Evolutionary conservation across 2,113 vertebrate species (phyloP), one percentile per base, ranked within the genome.

Genomic region (Mohoua ochrocephala): DNA sequence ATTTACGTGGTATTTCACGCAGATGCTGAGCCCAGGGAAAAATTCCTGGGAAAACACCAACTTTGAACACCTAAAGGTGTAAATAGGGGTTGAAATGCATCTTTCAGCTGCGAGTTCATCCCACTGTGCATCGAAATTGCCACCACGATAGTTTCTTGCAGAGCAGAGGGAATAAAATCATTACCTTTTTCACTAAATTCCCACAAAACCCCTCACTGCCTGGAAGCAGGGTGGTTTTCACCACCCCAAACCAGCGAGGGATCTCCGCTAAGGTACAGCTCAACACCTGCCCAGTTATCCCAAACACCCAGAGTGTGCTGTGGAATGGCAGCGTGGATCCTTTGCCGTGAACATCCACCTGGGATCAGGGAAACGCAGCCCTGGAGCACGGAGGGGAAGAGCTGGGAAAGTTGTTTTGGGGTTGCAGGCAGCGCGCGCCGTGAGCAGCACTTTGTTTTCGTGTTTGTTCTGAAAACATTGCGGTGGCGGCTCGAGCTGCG

Each of bases 191-290:
- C 56, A 35, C 53, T 4, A 9, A 78, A 47, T 54, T 76, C 57
- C 61, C 37, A n/a, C 56, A 91, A 89, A 96, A 41, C 4, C 28
- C 11, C 16, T 4, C 3, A 6, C 37, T 75, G 14, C 33, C 50
- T 84, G n/a, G 44, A 60, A 59, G 31, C 41, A 10, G 27, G 11
- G 39, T 30, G 19, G 6, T 42, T 91, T 57, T 52, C 49, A 45
- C 24, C 30, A 3, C 19, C 18, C n/a, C 3, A 60, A 82, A n/a
- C 6, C 68, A 35, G 9, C 0, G 0, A 37, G 60, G 60, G 20
- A 31, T 50, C 35, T 37, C 56, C 26, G 13, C 13, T 11, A 13
- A 83, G 28, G 33, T 42, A 7, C 20, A 24, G 11, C 23, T 77
- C 59, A 42, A 1, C 19, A 7, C 60, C 30, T 35, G 35, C 71